These are phyloP conservation scores for Fundulus diaphanus DNA, from an alignment of 2,797 vertebrate species.

Conservation along the genomic window DNA sequence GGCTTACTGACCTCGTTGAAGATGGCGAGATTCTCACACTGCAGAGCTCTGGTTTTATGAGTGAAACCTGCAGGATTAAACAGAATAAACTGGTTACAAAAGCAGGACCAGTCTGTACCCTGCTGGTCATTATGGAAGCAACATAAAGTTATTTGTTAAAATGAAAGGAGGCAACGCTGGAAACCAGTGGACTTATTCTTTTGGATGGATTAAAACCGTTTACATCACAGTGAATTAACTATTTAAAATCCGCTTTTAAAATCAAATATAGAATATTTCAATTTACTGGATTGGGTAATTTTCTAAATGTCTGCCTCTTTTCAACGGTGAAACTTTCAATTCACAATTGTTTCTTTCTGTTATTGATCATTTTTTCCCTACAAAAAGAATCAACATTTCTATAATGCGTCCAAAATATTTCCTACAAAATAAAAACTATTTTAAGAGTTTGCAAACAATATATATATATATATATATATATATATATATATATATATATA, in stretches of 20 bases:
- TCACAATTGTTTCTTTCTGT: too few relatives aligned
- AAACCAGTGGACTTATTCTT: not conserved
- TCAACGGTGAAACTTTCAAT: too few relatives aligned
- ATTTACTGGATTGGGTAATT: not conserved
- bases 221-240: not conserved
- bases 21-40: slow-evolving; percentile 82
- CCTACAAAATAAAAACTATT: not conserved
- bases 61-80: slow-evolving; percentile 81
- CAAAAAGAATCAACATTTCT: not conserved
- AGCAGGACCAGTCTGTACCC: not conserved
- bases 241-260: not conserved
- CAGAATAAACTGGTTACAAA: slow-evolving; percentile 5
- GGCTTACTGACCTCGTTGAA: slow-evolving; percentile 87
- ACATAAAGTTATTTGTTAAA: not conserved
- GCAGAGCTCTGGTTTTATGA: slow-evolving; percentile 89
- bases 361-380: too few relatives aligned
- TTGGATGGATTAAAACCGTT: not conserved
- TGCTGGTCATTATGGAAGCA: not conserved
- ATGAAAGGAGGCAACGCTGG: not conserved
- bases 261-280: not conserved
- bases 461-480: too few relatives aligned
- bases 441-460: not conserved
- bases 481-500: too few relatives aligned
- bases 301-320: not conserved
- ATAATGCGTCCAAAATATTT: not conserved